phyloP scores from a whole-genome alignment of 1,140 invertebrate species.

The Drosophila ficusphila region DNA sequence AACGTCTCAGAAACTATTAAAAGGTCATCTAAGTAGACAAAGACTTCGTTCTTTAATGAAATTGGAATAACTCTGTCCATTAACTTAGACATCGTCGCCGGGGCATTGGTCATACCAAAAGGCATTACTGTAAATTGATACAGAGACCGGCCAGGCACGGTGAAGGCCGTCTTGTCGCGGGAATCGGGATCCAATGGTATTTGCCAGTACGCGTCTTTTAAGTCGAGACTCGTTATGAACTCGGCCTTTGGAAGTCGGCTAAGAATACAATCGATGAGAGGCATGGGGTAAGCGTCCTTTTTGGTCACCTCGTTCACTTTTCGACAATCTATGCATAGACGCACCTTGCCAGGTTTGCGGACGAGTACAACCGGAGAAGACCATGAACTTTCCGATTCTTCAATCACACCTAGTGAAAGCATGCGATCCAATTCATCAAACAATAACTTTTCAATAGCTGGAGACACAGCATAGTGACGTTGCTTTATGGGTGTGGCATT shows the following conservation, averaged over 20 bases:
- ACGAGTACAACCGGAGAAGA: no score
- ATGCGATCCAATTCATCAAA: slow-evolving; percentile 28
- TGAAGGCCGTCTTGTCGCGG: no score
- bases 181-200: no score
- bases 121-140: no score
- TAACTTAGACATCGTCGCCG: slow-evolving; percentile 14
- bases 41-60: slow-evolving; percentile 12
- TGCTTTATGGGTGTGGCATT: slow-evolving; percentile 23
- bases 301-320: no score
- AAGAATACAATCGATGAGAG: not conserved
- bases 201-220: no score
- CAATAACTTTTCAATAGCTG: slow-evolving; percentile 21
- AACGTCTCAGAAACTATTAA: slow-evolving; percentile 68
- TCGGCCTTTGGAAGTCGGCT: not conserved
- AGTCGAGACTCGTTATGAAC: slow-evolving; percentile 1
- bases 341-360: no score
- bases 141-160: no score
- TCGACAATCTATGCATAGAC: no score
- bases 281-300: no score
- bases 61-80: slow-evolving; percentile 21
- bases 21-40: slow-evolving; percentile 84
- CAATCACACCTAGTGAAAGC: slow-evolving; percentile 26
- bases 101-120: no score
- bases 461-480: slow-evolving; percentile 26
- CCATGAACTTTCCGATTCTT: slow-evolving; percentile 26